Percentiles rank a stretch among this genome's conserved stretches.
Conservation (phyloP, 1,140 invertebrate species). For the Drosophila nigrodunni region DNA sequence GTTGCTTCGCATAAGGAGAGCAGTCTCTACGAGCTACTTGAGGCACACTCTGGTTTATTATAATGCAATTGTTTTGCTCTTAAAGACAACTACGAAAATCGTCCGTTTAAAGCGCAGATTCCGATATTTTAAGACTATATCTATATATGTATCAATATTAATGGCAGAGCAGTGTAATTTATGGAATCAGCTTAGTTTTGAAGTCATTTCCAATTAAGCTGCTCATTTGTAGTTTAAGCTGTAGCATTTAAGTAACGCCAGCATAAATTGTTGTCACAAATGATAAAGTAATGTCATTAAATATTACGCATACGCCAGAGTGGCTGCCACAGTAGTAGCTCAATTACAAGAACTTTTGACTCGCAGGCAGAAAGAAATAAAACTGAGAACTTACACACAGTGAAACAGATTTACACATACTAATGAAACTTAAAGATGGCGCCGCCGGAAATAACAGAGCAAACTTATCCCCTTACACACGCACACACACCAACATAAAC, state of each 20-base stretch:
- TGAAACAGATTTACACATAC: slow-evolving; percentile 62
- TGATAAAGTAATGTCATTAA: slow-evolving; percentile 78
- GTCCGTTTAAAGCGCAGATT: too few species aligned
- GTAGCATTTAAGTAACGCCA: slow-evolving; percentile 42
- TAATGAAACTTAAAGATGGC: slow-evolving; percentile 79
- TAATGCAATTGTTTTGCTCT: slow-evolving; percentile 17
- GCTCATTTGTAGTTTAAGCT: slow-evolving; percentile 58
- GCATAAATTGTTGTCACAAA: slow-evolving; percentile 58
- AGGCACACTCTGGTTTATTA: slow-evolving; percentile 18
- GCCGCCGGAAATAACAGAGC: slow-evolving; percentile 65
- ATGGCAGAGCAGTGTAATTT: neutral
- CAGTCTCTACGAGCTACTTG: slow-evolving; percentile 25
- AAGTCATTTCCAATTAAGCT: slow-evolving; percentile 29
- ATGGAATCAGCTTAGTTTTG: neutral
- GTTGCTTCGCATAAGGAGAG: slow-evolving; percentile 1
- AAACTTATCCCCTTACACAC: slow-evolving; percentile 43
- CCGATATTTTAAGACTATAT: too few species aligned
- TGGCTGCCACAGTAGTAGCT: slow-evolving; percentile 42
- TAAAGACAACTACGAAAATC: neutral
- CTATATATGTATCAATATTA: neutral
- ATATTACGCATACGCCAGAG: slow-evolving; percentile 62
- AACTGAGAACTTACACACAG: slow-evolving; percentile 44
- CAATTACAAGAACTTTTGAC: slow-evolving; percentile 73
- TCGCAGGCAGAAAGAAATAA: slow-evolving; percentile 40
- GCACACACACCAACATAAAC: slow-evolving; percentile 1